These are phyloP conservation scores for Diploptera punctata DNA, from an alignment of 2,888 invertebrate genomes.

Conservation along the genomic window DNA sequence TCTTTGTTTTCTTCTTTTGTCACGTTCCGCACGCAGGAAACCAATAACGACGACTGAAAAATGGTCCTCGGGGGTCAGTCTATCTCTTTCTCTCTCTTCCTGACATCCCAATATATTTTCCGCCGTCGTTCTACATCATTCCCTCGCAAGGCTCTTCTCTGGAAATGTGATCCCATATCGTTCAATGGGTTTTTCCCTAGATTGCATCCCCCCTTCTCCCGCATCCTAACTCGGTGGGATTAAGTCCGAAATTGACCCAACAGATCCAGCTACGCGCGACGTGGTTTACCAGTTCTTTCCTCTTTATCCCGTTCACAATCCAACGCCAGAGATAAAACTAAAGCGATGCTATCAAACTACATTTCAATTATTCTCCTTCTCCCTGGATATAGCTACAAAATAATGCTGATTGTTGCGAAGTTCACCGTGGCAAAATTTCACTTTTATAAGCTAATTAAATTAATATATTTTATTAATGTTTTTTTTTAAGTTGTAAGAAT, in stretches of 20 bases:
- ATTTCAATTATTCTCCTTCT: too few species aligned
- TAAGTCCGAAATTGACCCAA: slow-evolving; percentile 35
- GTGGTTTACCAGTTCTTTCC: too few species aligned
- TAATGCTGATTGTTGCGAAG: too few species aligned
- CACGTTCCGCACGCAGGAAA: slow-evolving; percentile 26
- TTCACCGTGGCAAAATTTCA: too few species aligned
- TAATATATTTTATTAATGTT: too few species aligned
- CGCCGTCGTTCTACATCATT: slow-evolving; percentile 30
- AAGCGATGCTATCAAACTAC: too few species aligned
- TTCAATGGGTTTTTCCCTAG: slow-evolving; percentile 27
- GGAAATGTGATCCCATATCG: slow-evolving; percentile 36
- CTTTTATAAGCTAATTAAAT: too few species aligned
- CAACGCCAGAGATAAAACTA: too few species aligned
- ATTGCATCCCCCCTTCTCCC: slow-evolving; percentile 37
- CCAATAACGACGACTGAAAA: slow-evolving; percentile 36
- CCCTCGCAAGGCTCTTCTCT: slow-evolving; percentile 40
- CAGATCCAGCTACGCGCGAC: too few species aligned
- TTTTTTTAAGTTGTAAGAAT: too few species aligned
- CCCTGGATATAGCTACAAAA: too few species aligned
- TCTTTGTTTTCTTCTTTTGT: background rate
- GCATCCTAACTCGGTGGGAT: slow-evolving; percentile 29
- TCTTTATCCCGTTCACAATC: too few species aligned
- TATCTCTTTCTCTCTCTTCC: background rate
- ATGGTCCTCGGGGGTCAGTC: slow-evolving; percentile 30
- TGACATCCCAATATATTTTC: slow-evolving; percentile 25